These are phyloP conservation scores for Pantherophis guttatus DNA, from an alignment of 2,113 vertebrate genomes.

Conservation along the genomic window DNA sequence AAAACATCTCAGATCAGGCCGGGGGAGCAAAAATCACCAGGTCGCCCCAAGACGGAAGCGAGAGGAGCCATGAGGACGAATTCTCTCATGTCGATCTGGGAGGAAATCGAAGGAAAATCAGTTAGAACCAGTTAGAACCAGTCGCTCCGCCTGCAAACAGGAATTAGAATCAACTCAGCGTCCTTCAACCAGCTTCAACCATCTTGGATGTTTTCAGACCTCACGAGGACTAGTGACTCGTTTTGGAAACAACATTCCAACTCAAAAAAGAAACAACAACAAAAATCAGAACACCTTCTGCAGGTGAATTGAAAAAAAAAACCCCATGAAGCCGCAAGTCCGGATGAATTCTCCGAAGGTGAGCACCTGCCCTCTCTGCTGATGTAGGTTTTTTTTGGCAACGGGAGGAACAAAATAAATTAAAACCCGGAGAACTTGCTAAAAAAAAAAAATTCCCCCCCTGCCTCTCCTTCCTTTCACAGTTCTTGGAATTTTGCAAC, in stretches of 20 bases:
- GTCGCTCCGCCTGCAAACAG: not conserved
- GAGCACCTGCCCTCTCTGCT: no score
- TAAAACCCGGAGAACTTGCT: not conserved
- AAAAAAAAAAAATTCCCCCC: not conserved
- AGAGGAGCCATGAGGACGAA: no score
- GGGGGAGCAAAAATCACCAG: not conserved
- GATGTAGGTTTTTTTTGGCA: not conserved
- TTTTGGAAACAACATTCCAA: not conserved
- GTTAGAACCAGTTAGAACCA: not conserved
- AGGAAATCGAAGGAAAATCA: not conserved
- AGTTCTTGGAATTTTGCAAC: not conserved
- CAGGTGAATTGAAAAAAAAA: not conserved
- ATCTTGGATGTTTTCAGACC: not conserved
- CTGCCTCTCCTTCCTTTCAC: not conserved
- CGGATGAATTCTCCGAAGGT: not conserved
- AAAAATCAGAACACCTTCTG: not conserved
- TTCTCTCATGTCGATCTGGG: not conserved
- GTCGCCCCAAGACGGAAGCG: rapidly evolving
- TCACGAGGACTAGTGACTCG: not conserved
- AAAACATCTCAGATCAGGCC: conserved; percentile 15
- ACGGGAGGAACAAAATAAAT: not conserved
- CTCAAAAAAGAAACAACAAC: not conserved
- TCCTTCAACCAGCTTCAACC: not conserved
- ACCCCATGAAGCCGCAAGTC: not conserved
- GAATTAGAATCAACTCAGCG: not conserved